Conservation (phyloP, 2,888 invertebrate genomes). For the Agrilus mali region DNA sequence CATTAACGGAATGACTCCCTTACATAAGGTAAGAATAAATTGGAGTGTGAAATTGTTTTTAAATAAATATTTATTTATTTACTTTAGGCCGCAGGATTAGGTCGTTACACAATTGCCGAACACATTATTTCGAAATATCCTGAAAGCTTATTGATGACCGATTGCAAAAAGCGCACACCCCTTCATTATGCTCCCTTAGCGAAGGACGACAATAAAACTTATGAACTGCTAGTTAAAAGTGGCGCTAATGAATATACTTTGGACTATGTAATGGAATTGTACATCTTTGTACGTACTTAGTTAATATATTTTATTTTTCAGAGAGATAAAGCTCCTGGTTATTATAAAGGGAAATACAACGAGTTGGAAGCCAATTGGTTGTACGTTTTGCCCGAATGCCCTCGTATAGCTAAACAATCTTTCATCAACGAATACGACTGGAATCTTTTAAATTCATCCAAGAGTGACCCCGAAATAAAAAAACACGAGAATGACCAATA, state of each 20-base stretch:
- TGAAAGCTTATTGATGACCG: constrained; percentile 53
- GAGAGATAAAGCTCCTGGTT: constrained; percentile 73
- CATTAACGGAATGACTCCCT: constrained; percentile 65
- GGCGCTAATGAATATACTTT: constrained; percentile 75
- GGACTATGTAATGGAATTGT: constrained; percentile 57
- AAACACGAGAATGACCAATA: constrained; percentile 3
- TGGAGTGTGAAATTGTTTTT: background rate
- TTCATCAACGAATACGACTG: constrained; percentile 63
- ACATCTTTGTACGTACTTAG: background rate
- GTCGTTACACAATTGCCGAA: constrained; percentile 60
- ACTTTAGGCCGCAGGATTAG: constrained; percentile 69
- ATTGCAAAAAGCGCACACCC: constrained; percentile 76
- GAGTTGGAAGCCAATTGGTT: constrained; percentile 66
- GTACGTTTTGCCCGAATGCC: constrained; percentile 65
- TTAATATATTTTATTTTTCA: constrained; percentile 31
- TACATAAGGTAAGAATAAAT: constrained; percentile 64
- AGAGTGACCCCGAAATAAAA: constrained; percentile 10
- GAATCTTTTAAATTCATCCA: constrained; percentile 46
- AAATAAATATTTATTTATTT: background rate
- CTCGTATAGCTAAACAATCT: constrained; percentile 58
- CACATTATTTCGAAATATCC: constrained; percentile 60
- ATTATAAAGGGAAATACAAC: constrained; percentile 61
- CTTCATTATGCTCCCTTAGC: constrained; percentile 77
- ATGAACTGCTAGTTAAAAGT: constrained; percentile 57
- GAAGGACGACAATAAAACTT: constrained; percentile 67